Evolutionary conservation across 1,140 invertebrate species (phyloP).

Genomic region (Drosophila yakuba): DNA sequence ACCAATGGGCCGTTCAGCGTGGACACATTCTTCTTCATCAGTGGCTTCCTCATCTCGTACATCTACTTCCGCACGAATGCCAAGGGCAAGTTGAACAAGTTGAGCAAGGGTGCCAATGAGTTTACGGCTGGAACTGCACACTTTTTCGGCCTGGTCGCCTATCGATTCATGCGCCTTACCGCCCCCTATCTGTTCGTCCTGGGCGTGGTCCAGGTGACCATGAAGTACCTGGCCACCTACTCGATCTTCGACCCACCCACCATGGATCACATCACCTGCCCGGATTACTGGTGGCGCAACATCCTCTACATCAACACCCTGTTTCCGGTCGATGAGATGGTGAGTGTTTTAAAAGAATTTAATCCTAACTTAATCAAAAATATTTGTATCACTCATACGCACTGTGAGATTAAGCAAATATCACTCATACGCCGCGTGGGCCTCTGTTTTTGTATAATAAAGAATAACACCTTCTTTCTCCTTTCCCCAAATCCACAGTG

Average conservation of each 20-base stretch:
- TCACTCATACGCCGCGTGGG: not conserved
- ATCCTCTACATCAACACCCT: conserved; percentile 93
- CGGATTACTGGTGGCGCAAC: conserved; percentile 94
- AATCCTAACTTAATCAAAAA: no score
- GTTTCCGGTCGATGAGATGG: conserved; percentile 94
- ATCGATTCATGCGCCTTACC: conserved; percentile 92
- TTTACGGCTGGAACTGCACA: conserved; percentile 89
- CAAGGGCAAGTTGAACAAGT: conserved; percentile 90
- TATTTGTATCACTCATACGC: no score
- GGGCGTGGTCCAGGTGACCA: conserved; percentile 90
- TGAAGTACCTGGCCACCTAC: conserved; percentile 93
- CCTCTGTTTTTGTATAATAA: no score
- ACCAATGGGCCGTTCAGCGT: conserved; percentile 95
- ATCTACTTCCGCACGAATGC: conserved; percentile 93
- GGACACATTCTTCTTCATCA: conserved; percentile 95
- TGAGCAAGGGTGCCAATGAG: conserved; percentile 89
- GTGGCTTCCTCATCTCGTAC: conserved; percentile 92
- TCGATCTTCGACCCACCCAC: conserved; percentile 93
- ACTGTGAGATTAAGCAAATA: no score
- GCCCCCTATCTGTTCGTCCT: conserved; percentile 93
- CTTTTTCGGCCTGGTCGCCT: conserved; percentile 91
- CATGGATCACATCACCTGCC: conserved; percentile 91
- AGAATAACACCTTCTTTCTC: not conserved
- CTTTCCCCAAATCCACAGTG: conserved; percentile 86
- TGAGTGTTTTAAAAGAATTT: no score